Percentiles rank a stretch among this genome's conserved stretches.
Evolutionary conservation across 2,113 vertebrate species (phyloP).

Genomic region (Ciconia maguari): DNA sequence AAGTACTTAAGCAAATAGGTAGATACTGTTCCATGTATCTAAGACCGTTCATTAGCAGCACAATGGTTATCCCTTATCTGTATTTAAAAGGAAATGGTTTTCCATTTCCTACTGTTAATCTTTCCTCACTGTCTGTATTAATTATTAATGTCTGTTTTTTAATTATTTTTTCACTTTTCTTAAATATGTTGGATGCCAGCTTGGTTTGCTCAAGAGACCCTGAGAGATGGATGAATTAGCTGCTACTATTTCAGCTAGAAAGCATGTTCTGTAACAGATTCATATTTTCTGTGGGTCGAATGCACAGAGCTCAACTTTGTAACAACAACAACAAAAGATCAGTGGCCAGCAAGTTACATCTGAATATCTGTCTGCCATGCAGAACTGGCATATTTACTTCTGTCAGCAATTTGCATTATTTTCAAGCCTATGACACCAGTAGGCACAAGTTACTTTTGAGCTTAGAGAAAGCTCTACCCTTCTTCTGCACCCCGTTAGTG

Average conservation of each 20-base stretch:
- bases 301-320: neutral
- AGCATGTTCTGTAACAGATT: neutral
- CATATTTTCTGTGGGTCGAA: neutral
- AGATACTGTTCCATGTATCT: neutral
- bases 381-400: neutral
- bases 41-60: neutral
- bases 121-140: neutral
- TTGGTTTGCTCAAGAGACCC: neutral
- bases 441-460: neutral
- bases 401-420: neutral
- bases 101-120: neutral
- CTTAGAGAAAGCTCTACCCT: neutral
- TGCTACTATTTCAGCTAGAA: neutral
- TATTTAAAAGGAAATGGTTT: conserved; percentile 15
- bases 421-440: neutral
- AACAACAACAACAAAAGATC: neutral
- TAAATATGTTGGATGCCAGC: neutral
- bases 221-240: neutral
- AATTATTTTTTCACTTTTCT: neutral
- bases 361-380: neutral
- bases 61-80: neutral
- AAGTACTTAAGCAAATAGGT: neutral
- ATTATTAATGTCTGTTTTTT: neutral
- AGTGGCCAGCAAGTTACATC: neutral
- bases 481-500: neutral